Percentiles rank a stretch among this genome's conserved stretches.
phyloP scores from a whole-genome alignment of 2,888 invertebrate genomes.

The Erebia ligea region DNA sequence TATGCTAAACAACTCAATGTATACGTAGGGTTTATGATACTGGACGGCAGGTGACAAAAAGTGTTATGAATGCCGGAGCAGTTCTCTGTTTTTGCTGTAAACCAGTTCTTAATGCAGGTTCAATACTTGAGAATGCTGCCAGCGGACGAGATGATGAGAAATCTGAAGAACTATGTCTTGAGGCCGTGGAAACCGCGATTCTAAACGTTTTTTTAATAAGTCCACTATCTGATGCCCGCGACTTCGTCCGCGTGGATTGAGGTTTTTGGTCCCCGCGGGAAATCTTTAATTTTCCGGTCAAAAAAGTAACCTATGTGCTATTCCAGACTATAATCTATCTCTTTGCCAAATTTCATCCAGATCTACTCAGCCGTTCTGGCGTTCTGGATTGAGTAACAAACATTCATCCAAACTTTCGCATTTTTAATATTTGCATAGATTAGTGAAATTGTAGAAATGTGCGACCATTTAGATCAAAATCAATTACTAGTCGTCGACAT shows the following conservation, averaged over 20 bases:
- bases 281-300: no score
- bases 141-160: constrained; percentile 44
- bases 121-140: constrained; percentile 50
- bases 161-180: constrained; percentile 40
- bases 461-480: background rate
- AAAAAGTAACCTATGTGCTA: no score
- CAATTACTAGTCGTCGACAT: background rate
- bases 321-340: no score
- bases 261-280: no score
- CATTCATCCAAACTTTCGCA: no score
- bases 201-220: background rate
- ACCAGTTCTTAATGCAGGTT: constrained; percentile 65
- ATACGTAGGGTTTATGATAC: constrained; percentile 34
- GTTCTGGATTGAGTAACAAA: no score
- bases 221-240: no score
- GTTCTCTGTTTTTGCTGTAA: constrained; percentile 64
- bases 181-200: constrained; percentile 16
- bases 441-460: no score
- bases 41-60: constrained; percentile 70
- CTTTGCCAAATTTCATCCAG: no score
- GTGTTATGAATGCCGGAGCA: constrained; percentile 69
- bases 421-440: no score
- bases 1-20: no score
- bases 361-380: background rate
- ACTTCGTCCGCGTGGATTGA: no score